phyloP scores from a whole-genome alignment of 1,140 invertebrate species.

The Sitobion miscanthi region DNA sequence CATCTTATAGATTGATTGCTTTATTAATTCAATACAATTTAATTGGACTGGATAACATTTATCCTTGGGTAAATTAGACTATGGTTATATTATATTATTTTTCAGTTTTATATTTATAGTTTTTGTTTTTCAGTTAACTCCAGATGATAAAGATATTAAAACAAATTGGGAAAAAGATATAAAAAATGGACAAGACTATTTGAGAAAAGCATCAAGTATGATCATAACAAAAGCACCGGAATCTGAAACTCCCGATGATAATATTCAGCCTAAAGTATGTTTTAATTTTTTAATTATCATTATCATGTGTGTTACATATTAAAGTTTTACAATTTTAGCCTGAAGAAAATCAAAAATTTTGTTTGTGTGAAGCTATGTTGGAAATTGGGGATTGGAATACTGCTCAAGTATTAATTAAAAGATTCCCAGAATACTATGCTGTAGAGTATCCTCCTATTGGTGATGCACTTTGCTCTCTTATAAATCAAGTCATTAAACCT shows the following conservation, averaged over 20 bases:
- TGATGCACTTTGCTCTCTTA: slow-evolving; percentile 77
- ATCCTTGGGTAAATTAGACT: slow-evolving; percentile 79
- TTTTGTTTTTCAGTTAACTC: slow-evolving; percentile 72
- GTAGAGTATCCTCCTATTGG: slow-evolving; percentile 82
- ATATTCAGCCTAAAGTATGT: slow-evolving; percentile 64
- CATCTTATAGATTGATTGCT: slow-evolving; percentile 88
- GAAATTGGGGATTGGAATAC: slow-evolving; percentile 90
- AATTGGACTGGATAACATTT: slow-evolving; percentile 86
- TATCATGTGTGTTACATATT: slow-evolving; percentile 48
- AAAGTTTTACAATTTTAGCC: slow-evolving; percentile 65
- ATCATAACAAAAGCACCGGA: slow-evolving; percentile 83
- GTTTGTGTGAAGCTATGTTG: slow-evolving; percentile 86
- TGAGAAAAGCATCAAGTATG: slow-evolving; percentile 69
- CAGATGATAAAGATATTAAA: slow-evolving; percentile 81
- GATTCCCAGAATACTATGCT: slow-evolving; percentile 82
- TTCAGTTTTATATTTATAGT: neutral
- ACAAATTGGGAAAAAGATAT: slow-evolving; percentile 80
- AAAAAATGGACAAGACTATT: slow-evolving; percentile 68
- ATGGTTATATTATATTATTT: neutral
- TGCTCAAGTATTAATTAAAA: slow-evolving; percentile 77
- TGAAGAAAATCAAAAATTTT: slow-evolving; percentile 90
- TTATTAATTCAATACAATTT: slow-evolving; percentile 87
- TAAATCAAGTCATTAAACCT: slow-evolving; percentile 87
- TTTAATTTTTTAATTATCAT: slow-evolving; percentile 8
- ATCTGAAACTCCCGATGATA: slow-evolving; percentile 75